Conservation (phyloP, 2,113 vertebrate genomes). For the Urocitellus parryii region DNA sequence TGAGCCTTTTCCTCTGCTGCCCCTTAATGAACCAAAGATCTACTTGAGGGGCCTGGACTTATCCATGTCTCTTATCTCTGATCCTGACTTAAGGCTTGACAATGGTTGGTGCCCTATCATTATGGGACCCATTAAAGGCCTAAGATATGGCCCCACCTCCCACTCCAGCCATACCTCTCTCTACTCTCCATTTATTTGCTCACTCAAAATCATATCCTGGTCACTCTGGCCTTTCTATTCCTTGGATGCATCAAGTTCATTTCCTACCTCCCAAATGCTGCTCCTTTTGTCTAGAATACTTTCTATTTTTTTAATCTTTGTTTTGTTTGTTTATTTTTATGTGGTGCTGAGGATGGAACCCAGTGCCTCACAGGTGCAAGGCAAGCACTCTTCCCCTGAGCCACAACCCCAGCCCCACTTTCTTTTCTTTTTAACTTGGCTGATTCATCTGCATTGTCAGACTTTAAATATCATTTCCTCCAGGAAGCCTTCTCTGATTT, state of each 20-base stretch:
- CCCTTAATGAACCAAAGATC: not conserved
- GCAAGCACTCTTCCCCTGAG: too few relatives aligned
- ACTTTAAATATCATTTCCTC: slow-evolving; percentile 48
- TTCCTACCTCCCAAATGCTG: not conserved
- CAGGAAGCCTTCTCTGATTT: slow-evolving; percentile 70
- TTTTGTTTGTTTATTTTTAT: too few relatives aligned
- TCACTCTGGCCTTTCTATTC: not conserved
- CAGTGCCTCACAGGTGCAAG: too few relatives aligned
- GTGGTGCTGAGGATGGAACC: too few relatives aligned
- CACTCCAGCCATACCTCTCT: not conserved
- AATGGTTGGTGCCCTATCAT: not conserved
- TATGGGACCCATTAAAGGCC: not conserved
- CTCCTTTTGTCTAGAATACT: not conserved
- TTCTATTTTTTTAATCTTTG: not conserved
- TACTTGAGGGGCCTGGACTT: not conserved
- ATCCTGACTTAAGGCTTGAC: not conserved
- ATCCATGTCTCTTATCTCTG: too few relatives aligned
- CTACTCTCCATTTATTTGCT: not conserved
- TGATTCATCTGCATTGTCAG: not conserved
- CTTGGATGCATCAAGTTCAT: not conserved
- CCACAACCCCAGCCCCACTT: not conserved
- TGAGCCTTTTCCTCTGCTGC: not conserved
- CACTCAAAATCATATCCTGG: not conserved
- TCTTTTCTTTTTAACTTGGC: not conserved
- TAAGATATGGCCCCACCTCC: not conserved